Percentiles rank a stretch among this genome's conserved stretches.
Conservation (phyloP, 2,797 vertebrate genomes). For the Yasuhikotakia modesta region DNA sequence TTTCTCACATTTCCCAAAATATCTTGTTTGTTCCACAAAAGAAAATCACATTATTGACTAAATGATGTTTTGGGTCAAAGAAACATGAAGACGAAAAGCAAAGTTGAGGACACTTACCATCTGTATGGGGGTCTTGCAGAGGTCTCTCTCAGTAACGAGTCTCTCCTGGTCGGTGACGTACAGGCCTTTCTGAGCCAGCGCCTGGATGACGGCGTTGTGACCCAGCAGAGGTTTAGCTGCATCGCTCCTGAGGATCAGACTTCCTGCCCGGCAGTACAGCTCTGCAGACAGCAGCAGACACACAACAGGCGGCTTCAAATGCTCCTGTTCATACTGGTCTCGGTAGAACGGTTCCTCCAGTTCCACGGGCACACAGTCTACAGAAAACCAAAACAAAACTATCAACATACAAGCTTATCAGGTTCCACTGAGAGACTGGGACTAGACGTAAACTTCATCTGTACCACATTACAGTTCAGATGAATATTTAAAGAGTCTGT, state of each 20-base stretch:
- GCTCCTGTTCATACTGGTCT: conserved; percentile 97
- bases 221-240: conserved; percentile 94
- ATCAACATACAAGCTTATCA: not conserved
- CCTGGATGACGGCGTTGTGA: conserved; percentile 97
- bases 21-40: too few relatives aligned
- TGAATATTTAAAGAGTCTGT: too few relatives aligned
- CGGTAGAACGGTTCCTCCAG: conserved; percentile 91
- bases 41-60: too few relatives aligned
- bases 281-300: conserved; percentile 93
- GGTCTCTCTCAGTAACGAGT: conserved; percentile 92
- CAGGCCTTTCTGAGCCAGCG: conserved; percentile 94
- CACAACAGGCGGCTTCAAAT: conserved; percentile 94
- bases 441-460: too few relatives aligned
- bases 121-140: conserved; percentile 58
- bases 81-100: too few relatives aligned
- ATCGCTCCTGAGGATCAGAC: conserved; percentile 96
- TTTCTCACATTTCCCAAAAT: too few relatives aligned
- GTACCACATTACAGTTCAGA: too few relatives aligned
- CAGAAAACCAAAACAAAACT: not conserved
- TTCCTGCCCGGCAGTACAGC: conserved; percentile 95
- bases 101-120: conserved; percentile 74
- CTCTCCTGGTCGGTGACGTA: conserved; percentile 96
- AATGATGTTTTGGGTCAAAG: too few relatives aligned
- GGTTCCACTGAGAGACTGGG: too few relatives aligned
- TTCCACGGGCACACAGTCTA: conserved; percentile 92